These are phyloP conservation scores for Labeo rohita DNA, from an alignment of 2,113 vertebrate species.

Conservation along the genomic window DNA sequence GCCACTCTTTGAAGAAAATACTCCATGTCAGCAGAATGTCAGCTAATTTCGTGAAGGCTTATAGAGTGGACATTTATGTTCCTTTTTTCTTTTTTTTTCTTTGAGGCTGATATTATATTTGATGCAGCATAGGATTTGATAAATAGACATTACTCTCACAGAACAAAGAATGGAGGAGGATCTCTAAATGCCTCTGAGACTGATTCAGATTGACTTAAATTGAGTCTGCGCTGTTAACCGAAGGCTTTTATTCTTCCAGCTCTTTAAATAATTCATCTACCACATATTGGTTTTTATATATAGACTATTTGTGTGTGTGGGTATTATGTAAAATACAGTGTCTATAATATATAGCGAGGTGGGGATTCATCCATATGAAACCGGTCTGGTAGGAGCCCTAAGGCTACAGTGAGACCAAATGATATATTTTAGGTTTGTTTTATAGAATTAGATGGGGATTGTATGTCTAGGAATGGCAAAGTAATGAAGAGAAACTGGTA, in stretches of 20 bases:
- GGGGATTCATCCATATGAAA: neutral
- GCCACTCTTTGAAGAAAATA: constrained; percentile 73
- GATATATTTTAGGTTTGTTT: constrained; percentile 6
- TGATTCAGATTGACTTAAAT: constrained; percentile 54
- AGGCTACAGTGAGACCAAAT: constrained; percentile 1
- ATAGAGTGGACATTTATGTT: constrained; percentile 55
- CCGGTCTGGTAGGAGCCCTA: neutral
- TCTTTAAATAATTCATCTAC: constrained; percentile 33
- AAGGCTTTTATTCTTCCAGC: constrained; percentile 20
- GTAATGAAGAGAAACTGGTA: neutral
- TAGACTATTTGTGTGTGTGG: constrained; percentile 7
- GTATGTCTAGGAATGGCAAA: neutral
- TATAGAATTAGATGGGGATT: constrained; percentile 18
- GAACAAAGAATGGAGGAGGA: constrained; percentile 48
- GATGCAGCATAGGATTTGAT: constrained; percentile 49
- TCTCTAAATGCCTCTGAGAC: constrained; percentile 36
- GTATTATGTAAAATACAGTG: constrained; percentile 1
- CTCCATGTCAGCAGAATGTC: constrained; percentile 64
- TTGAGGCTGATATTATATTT: constrained; percentile 40
- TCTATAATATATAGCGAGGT: neutral
- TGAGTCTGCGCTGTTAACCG: constrained; percentile 31
- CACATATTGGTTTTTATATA: constrained; percentile 11
- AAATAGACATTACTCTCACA: constrained; percentile 56
- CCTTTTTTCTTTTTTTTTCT: neutral
- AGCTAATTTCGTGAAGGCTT: constrained; percentile 73